Base-by-base conservation (phyloP, 35 echinoderm and acorn worm species). In the Patiria miniata region DNA sequence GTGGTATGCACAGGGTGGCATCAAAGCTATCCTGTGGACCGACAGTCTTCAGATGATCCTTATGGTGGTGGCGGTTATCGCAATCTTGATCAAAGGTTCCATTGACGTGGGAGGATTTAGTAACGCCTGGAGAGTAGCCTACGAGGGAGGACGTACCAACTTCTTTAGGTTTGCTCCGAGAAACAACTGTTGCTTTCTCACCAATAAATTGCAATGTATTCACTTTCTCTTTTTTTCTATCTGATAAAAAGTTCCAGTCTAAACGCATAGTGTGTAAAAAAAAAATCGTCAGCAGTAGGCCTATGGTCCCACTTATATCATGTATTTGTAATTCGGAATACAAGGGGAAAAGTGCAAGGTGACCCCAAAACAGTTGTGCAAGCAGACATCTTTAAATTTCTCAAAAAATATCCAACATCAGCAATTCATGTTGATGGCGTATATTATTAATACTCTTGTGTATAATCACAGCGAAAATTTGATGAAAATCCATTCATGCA, bases 11-110 rank as follows among this genome's bases (percentile, higher is more conserved):
- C n/a, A n/a, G n/a, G 83, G 83, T 14, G 83, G 83, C 10, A 29
- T 85, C 5, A 85, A 85, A 39, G 83, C 83, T 16, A 55, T 85
- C 5, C 39, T 85, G 36, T 85, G 83, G 83, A 85, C 83, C 5
- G 83, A 85, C 36, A 57, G 52, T 12, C 39, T 85, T 38, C 83
- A 85, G 37, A 54, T 85, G n/a, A 33, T 19, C 19, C 42, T 85
- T 16, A 85, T 85, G 83, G 38, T 60, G 4, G 83, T 39, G 29
- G 52, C 51, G 19, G 29, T 85, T 34, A 5, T 85, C 1, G 22
- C 83, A 1, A 55, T 85, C 2, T 39, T 85, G 5, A 85, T 85
- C 19, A 85, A 85, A 85, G 83, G 83, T 21, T 53, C 83, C 5
- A 34, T 85, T 28, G 57, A 60, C 34, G 52, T 51, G 39, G 83